Evolutionary conservation across 2,888 invertebrate species (phyloP).

Genomic region (Temnothorax unifasciatus): DNA sequence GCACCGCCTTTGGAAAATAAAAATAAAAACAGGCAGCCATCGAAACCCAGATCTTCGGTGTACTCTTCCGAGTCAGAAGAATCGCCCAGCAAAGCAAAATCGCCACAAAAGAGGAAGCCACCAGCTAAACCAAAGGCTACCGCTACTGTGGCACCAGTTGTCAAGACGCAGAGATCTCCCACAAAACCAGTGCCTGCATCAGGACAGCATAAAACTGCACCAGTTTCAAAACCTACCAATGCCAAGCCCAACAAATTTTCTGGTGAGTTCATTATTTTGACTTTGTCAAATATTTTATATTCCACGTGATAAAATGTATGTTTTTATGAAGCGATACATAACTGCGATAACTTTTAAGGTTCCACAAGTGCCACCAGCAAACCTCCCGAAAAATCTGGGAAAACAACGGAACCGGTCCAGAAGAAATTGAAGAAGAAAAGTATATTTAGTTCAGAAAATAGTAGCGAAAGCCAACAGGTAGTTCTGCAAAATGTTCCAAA

Average conservation of each 20-base stretch:
- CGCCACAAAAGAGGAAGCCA: conserved; percentile 87
- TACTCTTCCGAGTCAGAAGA: conserved; percentile 85
- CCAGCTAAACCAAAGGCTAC: conserved; percentile 89
- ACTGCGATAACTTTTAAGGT: conserved; percentile 39
- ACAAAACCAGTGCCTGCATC: conserved; percentile 82
- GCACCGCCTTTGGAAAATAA: conserved; percentile 77
- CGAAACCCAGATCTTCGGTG: conserved; percentile 80
- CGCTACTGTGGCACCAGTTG: conserved; percentile 88
- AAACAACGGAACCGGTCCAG: conserved; percentile 80
- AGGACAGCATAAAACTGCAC: conserved; percentile 79
- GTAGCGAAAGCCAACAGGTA: conserved; percentile 87
- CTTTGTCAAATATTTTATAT: neutral
- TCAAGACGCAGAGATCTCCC: conserved; percentile 87
- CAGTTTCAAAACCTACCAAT: conserved; percentile 80
- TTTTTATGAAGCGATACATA: neutral
- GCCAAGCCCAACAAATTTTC: conserved; percentile 81
- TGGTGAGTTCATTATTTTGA: conserved; percentile 69
- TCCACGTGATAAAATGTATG: neutral
- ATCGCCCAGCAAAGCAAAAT: conserved; percentile 82
- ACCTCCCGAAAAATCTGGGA: conserved; percentile 75
- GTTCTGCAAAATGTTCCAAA: conserved; percentile 82
- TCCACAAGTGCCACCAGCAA: conserved; percentile 68
- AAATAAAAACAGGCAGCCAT: conserved; percentile 79
- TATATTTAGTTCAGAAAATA: conserved; percentile 94
- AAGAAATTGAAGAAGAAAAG: conserved; percentile 90